Conservation (phyloP, 2,113 vertebrate species). For the Nycticorax nycticorax region DNA sequence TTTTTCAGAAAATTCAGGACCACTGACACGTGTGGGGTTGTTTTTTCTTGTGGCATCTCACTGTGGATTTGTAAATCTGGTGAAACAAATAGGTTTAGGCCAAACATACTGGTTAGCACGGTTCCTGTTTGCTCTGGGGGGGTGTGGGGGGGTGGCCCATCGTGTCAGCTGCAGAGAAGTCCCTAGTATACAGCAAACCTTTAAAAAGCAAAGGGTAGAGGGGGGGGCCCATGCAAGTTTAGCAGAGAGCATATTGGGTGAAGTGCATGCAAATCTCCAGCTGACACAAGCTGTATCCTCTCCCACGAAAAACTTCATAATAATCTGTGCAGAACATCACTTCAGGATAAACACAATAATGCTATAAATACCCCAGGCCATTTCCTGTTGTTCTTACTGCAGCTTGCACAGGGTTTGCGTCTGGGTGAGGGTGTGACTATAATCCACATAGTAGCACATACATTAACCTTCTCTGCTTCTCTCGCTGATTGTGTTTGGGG, state of each 20-base stretch:
- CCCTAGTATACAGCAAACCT: background rate
- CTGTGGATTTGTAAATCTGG: background rate
- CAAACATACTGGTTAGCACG: background rate
- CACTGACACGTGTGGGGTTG: accelerated
- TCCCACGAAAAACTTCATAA: constrained; percentile 50
- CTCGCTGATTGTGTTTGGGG: background rate
- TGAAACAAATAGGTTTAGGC: background rate
- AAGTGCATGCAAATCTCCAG: constrained; percentile 25
- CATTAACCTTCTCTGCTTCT: constrained; percentile 16
- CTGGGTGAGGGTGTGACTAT: constrained; percentile 71
- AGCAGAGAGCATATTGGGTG: background rate
- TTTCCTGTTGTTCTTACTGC: constrained; percentile 79
- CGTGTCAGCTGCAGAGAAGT: background rate
- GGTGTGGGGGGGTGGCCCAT: no score
- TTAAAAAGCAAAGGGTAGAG: background rate
- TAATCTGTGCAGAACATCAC: constrained; percentile 74
- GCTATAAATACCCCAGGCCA: constrained; percentile 73
- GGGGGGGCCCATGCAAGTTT: background rate
- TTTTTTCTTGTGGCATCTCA: background rate
- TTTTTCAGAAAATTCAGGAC: background rate
- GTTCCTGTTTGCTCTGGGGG: background rate
- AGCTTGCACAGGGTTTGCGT: constrained; percentile 60
- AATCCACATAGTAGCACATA: constrained; percentile 50
- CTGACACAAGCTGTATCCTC: constrained; percentile 49
- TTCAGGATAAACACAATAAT: constrained; percentile 75